phyloP scores from a whole-genome alignment of 2,797 vertebrate genomes.

The Hemibagrus guttatus region DNA sequence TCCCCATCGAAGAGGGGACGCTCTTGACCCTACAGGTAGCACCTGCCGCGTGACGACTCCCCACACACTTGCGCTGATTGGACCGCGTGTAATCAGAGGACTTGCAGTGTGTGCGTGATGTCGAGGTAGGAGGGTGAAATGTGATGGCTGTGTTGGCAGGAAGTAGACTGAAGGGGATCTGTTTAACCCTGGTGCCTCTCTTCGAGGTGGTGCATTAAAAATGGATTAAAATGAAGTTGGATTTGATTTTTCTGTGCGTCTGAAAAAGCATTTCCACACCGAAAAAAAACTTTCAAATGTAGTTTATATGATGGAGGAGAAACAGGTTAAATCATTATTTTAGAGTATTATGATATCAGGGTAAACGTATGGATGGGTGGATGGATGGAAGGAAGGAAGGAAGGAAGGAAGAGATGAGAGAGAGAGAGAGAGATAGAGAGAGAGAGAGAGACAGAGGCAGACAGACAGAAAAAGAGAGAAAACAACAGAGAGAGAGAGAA shows the following conservation, averaged over 20 bases:
- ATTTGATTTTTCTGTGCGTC: not conserved
- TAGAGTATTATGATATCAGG: too few relatives aligned
- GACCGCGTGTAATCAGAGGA: conserved; percentile 55
- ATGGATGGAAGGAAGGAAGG: too few relatives aligned
- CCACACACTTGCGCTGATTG: conserved; percentile 57
- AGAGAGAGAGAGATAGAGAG: too few relatives aligned
- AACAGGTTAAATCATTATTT: not conserved
- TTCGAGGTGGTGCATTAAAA: not conserved
- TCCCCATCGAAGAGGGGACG: conserved; percentile 51
- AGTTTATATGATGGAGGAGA: too few relatives aligned
- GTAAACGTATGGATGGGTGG: too few relatives aligned
- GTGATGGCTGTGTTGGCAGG: not conserved
- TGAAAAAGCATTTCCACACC: not conserved
- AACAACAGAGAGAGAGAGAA: too few relatives aligned
- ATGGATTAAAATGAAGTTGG: too few relatives aligned
- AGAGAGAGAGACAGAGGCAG: too few relatives aligned
- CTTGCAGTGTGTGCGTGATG: conserved; percentile 10
- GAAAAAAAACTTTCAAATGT: not conserved
- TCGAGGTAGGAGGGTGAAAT: conserved; percentile 17
- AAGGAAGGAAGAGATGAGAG: too few relatives aligned
- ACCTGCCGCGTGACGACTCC: conserved; percentile 52
- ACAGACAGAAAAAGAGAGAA: too few relatives aligned
- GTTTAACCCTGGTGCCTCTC: not conserved
- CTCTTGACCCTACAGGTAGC: conserved; percentile 59
- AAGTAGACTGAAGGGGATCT: not conserved